Base-by-base conservation (phyloP, 2,113 vertebrate species). In the Cyrtonyx montezumae region DNA sequence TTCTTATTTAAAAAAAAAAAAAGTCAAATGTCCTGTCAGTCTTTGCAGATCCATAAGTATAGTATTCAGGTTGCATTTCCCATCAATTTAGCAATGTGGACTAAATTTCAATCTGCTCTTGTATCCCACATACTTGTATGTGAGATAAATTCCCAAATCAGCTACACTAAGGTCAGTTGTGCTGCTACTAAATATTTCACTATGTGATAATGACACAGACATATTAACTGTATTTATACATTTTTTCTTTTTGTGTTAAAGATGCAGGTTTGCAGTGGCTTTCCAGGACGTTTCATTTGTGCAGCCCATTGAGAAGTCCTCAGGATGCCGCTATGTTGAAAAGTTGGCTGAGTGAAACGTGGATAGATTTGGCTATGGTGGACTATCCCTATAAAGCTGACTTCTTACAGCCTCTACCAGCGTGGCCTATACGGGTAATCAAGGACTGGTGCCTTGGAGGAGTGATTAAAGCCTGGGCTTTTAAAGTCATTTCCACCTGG, bases 311-410 rank as follows among this genome's bases (percentile, higher is more conserved):
- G n/a, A 98, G 97, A 95, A 97, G 23, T 81, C 56, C 23, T 74
- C 89, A 87, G 4, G 98, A 99, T 40, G 94, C 92, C 32, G 26
- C 23, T 9, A 5, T 2, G 36, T 97, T 99, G 90, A 99, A 99
- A 97, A 97, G 56, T 10, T 99, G 99, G 99, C 97, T 99, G 22
- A 98, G 98, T 93, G 99, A 99, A 95, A 99, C 98, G 1, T 99
- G 99, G 99, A 96, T 99, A 53, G 99, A 99, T 46, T 96, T 99
- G 97, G 99, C 99, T 13, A 99, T 99, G 99, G 98, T 99, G 84
- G 97, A 99, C 94, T 99, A 99, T 74, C 99, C 99, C 4, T 99
- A 99, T 10, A 96, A 98, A 84, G 98, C 98, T 12, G 97, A 98
- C 92, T 99, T 99, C 87, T 97, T 99, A 53, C 98, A 99, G 96